Percentiles rank a stretch among this genome's conserved stretches.
phyloP scores from a whole-genome alignment of 23 tunicate genomes.

The Trididemnum miniatum region DNA sequence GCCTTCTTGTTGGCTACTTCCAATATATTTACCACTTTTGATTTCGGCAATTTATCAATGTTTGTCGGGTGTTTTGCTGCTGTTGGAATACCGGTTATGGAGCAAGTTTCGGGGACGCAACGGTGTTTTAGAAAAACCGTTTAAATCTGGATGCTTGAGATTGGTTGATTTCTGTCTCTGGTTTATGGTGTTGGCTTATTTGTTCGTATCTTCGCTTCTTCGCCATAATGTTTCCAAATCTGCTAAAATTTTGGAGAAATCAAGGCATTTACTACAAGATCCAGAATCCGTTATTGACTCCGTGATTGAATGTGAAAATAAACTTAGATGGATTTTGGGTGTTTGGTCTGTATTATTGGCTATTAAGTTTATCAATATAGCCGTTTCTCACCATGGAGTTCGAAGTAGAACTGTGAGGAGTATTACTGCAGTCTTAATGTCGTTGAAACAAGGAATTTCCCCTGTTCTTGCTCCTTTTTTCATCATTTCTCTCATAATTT shows the following conservation, averaged over 20 bases:
- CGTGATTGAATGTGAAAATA: slow-evolving; percentile 2
- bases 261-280: slow-evolving; percentile 26
- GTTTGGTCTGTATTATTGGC: slow-evolving; percentile 36
- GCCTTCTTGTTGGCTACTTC: neutral
- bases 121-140: no score
- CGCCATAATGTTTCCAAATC: slow-evolving; percentile 1
- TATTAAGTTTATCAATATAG: slow-evolving; percentile 15
- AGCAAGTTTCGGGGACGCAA: neutral
- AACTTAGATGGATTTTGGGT: slow-evolving; percentile 5
- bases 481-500: neutral
- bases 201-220: neutral
- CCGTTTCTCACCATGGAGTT: slow-evolving; percentile 34
- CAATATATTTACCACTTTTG: neutral
- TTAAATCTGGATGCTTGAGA: no score
- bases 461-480: neutral
- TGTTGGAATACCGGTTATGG: neutral
- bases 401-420: slow-evolving; percentile 8
- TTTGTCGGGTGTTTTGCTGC: neutral
- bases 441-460: neutral
- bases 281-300: slow-evolving; percentile 1
- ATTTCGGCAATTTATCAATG: neutral
- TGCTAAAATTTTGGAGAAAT: slow-evolving; percentile 7
- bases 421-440: slow-evolving; percentile 20
- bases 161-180: slow-evolving; percentile 21
- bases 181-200: slow-evolving; percentile 28